Percentiles rank a stretch among this genome's conserved stretches.
Conservation (phyloP, 1,140 invertebrate genomes). For the Argopecten irradians region DNA sequence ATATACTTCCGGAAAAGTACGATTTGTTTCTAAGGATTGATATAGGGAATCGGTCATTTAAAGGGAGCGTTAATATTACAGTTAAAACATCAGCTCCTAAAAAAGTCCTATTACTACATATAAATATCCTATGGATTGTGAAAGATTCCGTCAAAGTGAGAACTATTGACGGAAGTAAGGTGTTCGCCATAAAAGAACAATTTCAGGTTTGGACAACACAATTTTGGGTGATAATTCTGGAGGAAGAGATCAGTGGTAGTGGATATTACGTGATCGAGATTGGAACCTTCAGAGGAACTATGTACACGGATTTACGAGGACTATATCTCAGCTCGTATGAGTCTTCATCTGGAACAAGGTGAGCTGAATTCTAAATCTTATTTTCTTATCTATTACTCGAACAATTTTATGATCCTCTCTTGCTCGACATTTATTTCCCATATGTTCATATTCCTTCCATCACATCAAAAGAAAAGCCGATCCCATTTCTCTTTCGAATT, state of each 20-base stretch:
- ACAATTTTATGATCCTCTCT: too few relatives aligned
- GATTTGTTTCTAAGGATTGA: not conserved
- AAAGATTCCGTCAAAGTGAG: not conserved
- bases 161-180: not conserved
- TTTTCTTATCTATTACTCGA: too few relatives aligned
- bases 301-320: not conserved
- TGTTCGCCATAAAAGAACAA: not conserved
- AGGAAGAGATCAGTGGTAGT: not conserved
- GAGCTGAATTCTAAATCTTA: too few relatives aligned
- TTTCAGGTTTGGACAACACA: not conserved
- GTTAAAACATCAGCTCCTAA: not conserved
- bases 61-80: not conserved
- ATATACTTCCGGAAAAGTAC: conserved; percentile 1
- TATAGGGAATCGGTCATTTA: not conserved
- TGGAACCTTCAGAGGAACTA: not conserved
- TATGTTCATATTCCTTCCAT: too few relatives aligned
- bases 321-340: not conserved
- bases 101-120: not conserved
- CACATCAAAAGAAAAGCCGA: too few relatives aligned
- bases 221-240: not conserved
- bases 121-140: not conserved
- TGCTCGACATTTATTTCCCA: too few relatives aligned
- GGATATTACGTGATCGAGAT: not conserved
- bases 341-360: not conserved
- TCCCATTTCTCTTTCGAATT: too few relatives aligned